Conservation (phyloP, 2,888 invertebrate genomes). For the Kryphioiulus occultus region DNA sequence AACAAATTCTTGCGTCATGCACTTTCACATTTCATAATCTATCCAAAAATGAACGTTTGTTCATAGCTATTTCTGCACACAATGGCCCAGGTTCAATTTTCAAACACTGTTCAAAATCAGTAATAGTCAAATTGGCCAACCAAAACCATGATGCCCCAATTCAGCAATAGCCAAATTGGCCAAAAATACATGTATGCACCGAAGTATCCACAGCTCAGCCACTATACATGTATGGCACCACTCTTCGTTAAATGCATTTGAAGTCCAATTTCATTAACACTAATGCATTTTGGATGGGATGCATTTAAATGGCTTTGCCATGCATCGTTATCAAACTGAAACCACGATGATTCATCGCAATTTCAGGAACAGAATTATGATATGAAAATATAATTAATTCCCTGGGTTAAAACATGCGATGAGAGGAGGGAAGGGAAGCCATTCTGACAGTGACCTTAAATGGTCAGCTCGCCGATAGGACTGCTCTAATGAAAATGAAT, state of each 20-base stretch:
- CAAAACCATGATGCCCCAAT: too few relatives aligned
- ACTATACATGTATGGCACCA: not conserved
- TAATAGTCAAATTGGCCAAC: too few relatives aligned
- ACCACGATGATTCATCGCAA: conserved; percentile 11
- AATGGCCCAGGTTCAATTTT: not conserved
- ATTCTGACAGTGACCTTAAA: conserved; percentile 31
- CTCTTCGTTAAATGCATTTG: not conserved
- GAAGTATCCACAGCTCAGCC: not conserved
- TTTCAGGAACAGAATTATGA: not conserved
- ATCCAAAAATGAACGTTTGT: not conserved
- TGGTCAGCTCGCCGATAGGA: not conserved
- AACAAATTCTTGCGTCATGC: not conserved
- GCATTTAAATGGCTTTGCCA: not conserved
- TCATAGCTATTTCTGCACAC: not conserved
- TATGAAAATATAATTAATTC: conserved; percentile 11
- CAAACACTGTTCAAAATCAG: too few relatives aligned
- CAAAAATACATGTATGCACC: too few relatives aligned
- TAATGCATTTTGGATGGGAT: not conserved
- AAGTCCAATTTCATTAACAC: not conserved
- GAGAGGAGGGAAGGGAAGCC: not conserved
- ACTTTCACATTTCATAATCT: not conserved
- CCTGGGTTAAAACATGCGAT: not conserved
- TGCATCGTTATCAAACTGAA: not conserved
- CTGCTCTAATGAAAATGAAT: not conserved
- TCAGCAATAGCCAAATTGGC: too few relatives aligned